phyloP scores from a whole-genome alignment of 2,797 vertebrate species.

The Sus cebifrons region DNA sequence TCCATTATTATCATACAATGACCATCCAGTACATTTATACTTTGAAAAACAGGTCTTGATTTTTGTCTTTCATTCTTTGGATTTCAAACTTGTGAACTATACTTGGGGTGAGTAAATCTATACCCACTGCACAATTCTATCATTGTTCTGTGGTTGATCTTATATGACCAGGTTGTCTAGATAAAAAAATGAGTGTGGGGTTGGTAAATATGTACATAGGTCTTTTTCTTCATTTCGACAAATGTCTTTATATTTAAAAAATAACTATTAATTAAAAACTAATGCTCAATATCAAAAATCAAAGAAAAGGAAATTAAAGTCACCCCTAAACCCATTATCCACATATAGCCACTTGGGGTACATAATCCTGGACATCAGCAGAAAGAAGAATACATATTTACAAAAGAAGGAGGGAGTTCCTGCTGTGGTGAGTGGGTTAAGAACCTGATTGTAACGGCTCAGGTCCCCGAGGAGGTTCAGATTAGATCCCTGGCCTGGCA shows the following conservation, averaged over 20 bases:
- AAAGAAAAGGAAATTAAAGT: slow-evolving; percentile 4
- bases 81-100: neutral
- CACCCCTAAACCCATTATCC: neutral
- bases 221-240: slow-evolving; percentile 12
- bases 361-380: neutral
- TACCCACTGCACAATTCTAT: neutral
- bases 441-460: too few relatives aligned
- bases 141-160: neutral
- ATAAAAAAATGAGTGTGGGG: neutral
- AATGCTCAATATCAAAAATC: neutral
- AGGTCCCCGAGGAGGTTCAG: too few relatives aligned
- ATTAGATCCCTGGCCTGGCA: too few relatives aligned
- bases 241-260: neutral
- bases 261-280: neutral
- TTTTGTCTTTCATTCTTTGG: neutral
- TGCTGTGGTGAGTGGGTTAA: too few relatives aligned
- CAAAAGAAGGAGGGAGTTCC: neutral
- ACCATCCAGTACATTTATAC: neutral
- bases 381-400: neutral
- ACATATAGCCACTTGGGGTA: neutral
- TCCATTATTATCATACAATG: neutral
- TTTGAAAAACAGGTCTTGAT: neutral
- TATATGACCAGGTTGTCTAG: neutral
- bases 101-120: neutral
- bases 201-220: neutral